These are phyloP conservation scores for Montipora capricornis DNA, from an alignment of 64 coral and sea anemone genomes.

Conservation along the genomic window DNA sequence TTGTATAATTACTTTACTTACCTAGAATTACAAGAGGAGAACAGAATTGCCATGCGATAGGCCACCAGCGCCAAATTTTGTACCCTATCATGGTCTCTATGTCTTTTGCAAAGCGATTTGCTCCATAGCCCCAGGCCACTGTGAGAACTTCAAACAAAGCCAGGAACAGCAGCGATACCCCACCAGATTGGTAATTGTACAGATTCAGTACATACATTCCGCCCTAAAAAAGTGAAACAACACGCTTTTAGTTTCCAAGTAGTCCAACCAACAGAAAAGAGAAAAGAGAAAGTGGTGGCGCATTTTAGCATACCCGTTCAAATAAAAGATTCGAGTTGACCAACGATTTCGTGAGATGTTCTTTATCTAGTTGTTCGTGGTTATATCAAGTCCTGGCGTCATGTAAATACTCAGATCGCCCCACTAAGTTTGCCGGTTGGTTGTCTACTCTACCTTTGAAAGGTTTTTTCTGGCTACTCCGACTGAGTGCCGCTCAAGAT, in stretches of 20 bases:
- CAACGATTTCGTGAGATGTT: too few species aligned
- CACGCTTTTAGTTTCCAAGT: background rate
- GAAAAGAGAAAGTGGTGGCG: too few species aligned
- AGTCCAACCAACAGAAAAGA: background rate
- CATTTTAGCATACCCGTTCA: too few species aligned
- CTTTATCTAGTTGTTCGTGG: too few species aligned
- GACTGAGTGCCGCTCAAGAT: too few species aligned
- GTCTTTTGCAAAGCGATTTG: slow-evolving; percentile 86
- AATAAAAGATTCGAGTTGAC: too few species aligned
- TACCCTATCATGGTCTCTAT: slow-evolving; percentile 90
- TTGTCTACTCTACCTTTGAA: too few species aligned
- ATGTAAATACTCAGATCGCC: too few species aligned
- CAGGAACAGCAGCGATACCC: slow-evolving; percentile 90
- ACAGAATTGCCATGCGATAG: slow-evolving; percentile 91
- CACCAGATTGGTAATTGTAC: slow-evolving; percentile 92
- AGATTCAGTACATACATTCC: slow-evolving; percentile 93
- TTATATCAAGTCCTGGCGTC: too few species aligned
- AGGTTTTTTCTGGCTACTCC: too few species aligned
- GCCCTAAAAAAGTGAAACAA: slow-evolving; percentile 50
- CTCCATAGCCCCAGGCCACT: slow-evolving; percentile 91
- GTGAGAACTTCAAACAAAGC: slow-evolving; percentile 95
- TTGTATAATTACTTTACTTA: slow-evolving; percentile 6
- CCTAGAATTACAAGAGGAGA: slow-evolving; percentile 89
- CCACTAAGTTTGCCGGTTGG: too few species aligned
- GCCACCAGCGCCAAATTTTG: slow-evolving; percentile 93